These are phyloP conservation scores for Pelodytes ibericus DNA, from an alignment of 2,797 vertebrate species.

Conservation along the genomic window DNA sequence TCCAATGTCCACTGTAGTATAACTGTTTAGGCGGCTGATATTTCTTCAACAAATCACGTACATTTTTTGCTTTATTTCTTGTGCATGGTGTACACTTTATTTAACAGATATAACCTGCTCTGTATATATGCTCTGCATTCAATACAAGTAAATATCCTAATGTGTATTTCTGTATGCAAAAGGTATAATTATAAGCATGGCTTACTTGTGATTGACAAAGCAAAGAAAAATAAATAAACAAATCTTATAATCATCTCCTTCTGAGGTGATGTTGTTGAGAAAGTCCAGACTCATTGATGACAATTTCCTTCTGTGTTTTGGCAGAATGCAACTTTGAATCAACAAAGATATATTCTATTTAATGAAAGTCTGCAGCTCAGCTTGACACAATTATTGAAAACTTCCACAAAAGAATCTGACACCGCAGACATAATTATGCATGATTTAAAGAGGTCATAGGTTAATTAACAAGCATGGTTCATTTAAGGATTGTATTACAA, in stretches of 20 bases:
- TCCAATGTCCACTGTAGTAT: too few relatives aligned
- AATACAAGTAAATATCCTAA: slow-evolving; percentile 19
- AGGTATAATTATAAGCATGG: slow-evolving; percentile 29
- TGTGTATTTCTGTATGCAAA: slow-evolving; percentile 23
- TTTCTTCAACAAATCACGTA: too few relatives aligned
- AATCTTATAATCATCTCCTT: slow-evolving; percentile 36
- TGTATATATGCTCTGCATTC: slow-evolving; percentile 2
- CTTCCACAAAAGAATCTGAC: slow-evolving; percentile 42
- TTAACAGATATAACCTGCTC: slow-evolving; percentile 4
- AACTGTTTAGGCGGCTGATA: too few relatives aligned
- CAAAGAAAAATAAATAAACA: slow-evolving; percentile 22
- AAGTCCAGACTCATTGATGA: slow-evolving; percentile 41
- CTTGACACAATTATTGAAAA: slow-evolving; percentile 50
- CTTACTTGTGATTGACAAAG: slow-evolving; percentile 45
- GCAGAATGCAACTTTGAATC: slow-evolving; percentile 29
- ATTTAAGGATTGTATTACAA: slow-evolving; percentile 49
- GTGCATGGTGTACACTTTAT: not conserved
- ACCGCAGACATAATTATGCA: slow-evolving; percentile 32
- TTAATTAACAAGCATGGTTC: slow-evolving; percentile 42
- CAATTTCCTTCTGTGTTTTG: slow-evolving; percentile 29
- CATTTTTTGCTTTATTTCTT: too few relatives aligned
- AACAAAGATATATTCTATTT: slow-evolving; percentile 41
- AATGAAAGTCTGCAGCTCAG: slow-evolving; percentile 16
- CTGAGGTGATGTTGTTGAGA: slow-evolving; percentile 28
- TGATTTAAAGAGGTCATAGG: slow-evolving; percentile 46